Conservation (phyloP, 2,113 vertebrate genomes). For the Clarias gariepinus region DNA sequence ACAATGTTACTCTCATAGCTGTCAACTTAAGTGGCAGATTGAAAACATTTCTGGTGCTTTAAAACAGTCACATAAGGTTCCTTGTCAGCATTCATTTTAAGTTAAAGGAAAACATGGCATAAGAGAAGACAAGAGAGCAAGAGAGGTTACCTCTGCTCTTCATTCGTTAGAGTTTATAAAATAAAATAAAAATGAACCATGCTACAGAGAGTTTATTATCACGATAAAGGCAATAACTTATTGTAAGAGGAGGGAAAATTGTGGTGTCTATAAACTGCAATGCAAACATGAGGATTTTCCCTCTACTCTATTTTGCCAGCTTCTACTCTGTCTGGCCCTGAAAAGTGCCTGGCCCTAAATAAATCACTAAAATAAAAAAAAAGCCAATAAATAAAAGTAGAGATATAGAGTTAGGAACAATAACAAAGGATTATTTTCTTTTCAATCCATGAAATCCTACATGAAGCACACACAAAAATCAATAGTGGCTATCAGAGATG, state of each 20-base stretch:
- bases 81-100: constrained; percentile 58
- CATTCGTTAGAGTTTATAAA: constrained; percentile 67
- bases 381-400: not conserved
- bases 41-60: constrained; percentile 29
- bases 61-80: constrained; percentile 37
- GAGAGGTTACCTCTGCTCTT: constrained; percentile 53
- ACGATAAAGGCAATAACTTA: constrained; percentile 69
- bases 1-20: not conserved
- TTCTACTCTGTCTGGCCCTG: constrained; percentile 68
- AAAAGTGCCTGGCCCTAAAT: constrained; percentile 68
- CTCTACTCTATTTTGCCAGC: constrained; percentile 62
- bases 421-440: not conserved
- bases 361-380: constrained; percentile 74
- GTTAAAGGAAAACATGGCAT: constrained; percentile 39
- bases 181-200: constrained; percentile 64
- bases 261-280: constrained; percentile 66
- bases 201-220: constrained; percentile 68
- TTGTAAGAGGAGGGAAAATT: constrained; percentile 69
- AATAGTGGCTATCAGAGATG: not conserved
- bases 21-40: constrained; percentile 37
- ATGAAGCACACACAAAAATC: not conserved
- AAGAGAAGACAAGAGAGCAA: constrained; percentile 46
- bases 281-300: constrained; percentile 47
- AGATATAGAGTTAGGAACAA: not conserved
- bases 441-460: not conserved